Evolutionary conservation across 1,140 invertebrate species (phyloP), one percentile per base, ranked within the genome.

Genomic region (Schlechtendalia chinensis): DNA sequence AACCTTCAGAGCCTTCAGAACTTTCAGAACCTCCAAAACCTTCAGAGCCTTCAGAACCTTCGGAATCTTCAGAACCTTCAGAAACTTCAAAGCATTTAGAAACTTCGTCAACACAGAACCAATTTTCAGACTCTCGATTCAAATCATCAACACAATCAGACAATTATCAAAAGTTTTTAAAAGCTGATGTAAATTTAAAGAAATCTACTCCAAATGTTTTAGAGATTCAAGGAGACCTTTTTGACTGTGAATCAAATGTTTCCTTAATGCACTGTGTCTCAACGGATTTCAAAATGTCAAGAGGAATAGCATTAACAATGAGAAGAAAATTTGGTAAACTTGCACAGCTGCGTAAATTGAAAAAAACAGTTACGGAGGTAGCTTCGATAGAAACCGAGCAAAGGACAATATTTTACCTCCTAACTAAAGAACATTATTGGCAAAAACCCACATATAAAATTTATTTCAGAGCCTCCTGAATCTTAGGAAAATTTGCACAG

Each of bases 141-240:
- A 54, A 54, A 17, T 54, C 16, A 19, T 4, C 53, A 1, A 19
- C n/a, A 0, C 1, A n/a, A 8, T n/a, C 3, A 3, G 10, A 59
- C 2, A 3, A 59, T 12, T 27, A 59, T 27, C 11, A 27, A 24
- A 59, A 0, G 1, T 59, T 59, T 14, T 11, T 59, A 12, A 10
- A 17, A 3, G 11, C 56, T n/a, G 19, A 56, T 1, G 5, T 16
- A 56, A 3, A 27, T 1, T 11, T 11, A 0, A 58, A 22, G 11
- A 22, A 6, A 6, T 22, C 10, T 4, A 27, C 12, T 24, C 1
- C 22, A 24, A 65, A 65, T 19, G 1, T 39, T 0, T 0, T 29
- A 3, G 80, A 81, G 74, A 47, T 81, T 1, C 11, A 39, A 39
- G 80, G 80, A 11, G 24, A 81, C 22, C 1, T 74, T n/a, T 81